Conservation (phyloP, 2,797 vertebrate genomes). For the Jordanella pulchra region DNA sequence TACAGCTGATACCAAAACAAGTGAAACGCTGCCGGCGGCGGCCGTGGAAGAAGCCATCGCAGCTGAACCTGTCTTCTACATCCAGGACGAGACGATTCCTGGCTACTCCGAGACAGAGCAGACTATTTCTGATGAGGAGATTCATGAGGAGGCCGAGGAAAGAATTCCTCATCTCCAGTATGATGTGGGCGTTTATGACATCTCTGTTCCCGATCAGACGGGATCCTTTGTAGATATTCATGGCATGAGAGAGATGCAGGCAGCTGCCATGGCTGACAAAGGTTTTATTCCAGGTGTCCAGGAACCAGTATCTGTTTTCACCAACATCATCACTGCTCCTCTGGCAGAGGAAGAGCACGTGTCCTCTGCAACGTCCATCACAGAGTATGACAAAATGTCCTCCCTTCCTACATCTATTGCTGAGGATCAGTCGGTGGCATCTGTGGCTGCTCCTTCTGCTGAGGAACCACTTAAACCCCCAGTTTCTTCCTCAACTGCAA, state of each 20-base stretch:
- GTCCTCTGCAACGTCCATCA: constrained; percentile 97
- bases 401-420: constrained; percentile 95
- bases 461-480: constrained; percentile 89
- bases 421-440: constrained; percentile 92
- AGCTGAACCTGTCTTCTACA: constrained; percentile 88
- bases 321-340: constrained; percentile 93
- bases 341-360: constrained; percentile 97
- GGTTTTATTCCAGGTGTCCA: constrained; percentile 76
- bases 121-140: constrained; percentile 99
- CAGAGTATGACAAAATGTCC: constrained; percentile 95
- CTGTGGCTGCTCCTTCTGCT: constrained; percentile 85
- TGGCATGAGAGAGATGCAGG: constrained; percentile 84
- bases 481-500: constrained; percentile 81
- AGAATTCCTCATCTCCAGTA: constrained; percentile 90
- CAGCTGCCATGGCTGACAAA: constrained; percentile 79
- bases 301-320: constrained; percentile 88
- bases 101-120: constrained; percentile 98
- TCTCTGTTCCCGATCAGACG: constrained; percentile 89
- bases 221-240: constrained; percentile 86
- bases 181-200: constrained; percentile 85
- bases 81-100: constrained; percentile 96
- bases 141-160: constrained; percentile 95
- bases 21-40: constrained; percentile 38
- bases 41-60: constrained; percentile 72
- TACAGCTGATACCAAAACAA: constrained; percentile 37